Base-by-base conservation (phyloP, 2,797 vertebrate species). In the Onychomys leucogaster region DNA sequence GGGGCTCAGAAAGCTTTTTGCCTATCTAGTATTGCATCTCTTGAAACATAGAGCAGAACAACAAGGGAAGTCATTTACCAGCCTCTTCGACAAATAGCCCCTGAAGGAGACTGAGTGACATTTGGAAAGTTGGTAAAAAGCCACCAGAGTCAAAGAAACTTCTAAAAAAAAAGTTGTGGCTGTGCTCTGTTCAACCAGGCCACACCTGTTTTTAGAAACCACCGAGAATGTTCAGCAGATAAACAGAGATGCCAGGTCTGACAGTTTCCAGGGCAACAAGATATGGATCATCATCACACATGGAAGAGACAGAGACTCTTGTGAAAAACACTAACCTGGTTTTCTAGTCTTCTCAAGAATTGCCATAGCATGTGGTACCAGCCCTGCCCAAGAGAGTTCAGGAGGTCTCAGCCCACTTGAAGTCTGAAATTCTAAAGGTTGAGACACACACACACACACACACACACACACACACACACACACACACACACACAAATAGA, bases 161-260 rank as follows among this genome's bases (percentile, higher is more conserved):
- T 95, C 77, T 52, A 69, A 85, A 85, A 83, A 96, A 87, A 83
- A 76, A 89, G 55, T 63, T 97, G 97, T 96, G 97, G 97, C 97
- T 97, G 46, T 9, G n/a, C 76, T 96, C 0, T 77, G 80, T 83
- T 97, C 85, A 91, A 83, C 69, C 77, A 97, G 96, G 97, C 97
- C 98, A 97, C 98, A 98, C 98, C 98, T 98, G 98, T 98, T 98
- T 97, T 98, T 95, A 97, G 96, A 98, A 98, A 98, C 97, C 98
- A 96, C 97, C 0, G 32, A 96, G 84, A 95, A 81, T 19, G 82
- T 92, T 97, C 97, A 96, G 69, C 69, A 94, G 97, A 98, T 95
- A 97, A 93, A 97, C 97, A 97, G 95, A 97, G 97, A 98, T 98
- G 96, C 95, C 91, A 94, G 65, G 82, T 12, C 94, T 97, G 97